phyloP scores from a whole-genome alignment of 2,113 vertebrate genomes.

The Gnathochromis pfefferi region DNA sequence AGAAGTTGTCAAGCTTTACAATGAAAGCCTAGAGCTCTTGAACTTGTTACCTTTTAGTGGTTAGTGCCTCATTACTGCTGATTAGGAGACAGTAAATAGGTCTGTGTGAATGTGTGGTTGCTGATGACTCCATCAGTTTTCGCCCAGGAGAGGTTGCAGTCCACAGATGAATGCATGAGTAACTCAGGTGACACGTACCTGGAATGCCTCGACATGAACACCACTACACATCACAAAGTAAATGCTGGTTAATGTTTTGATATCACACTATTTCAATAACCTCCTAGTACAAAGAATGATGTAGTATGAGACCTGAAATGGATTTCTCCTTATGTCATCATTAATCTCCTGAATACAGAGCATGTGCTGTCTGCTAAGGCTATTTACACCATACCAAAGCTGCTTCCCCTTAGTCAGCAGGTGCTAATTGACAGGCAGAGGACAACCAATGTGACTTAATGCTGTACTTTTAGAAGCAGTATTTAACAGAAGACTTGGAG shows the following conservation, averaged over 20 bases:
- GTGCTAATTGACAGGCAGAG: constrained; percentile 21
- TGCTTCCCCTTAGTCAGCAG: constrained; percentile 24
- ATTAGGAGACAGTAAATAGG: not conserved
- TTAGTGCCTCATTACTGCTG: not conserved
- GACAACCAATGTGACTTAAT: constrained; percentile 30
- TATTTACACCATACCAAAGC: not conserved
- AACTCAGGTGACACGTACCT: constrained; percentile 58
- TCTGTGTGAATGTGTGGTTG: constrained; percentile 40
- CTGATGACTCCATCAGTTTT: constrained; percentile 84
- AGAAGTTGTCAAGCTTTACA: not conserved
- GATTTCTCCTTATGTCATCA: not conserved
- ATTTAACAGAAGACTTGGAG: not conserved
- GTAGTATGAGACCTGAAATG: not conserved
- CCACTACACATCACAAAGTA: constrained; percentile 80
- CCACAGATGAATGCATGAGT: constrained; percentile 73
- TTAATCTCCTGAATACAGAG: not conserved
- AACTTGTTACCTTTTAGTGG: not conserved
- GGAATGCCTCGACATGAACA: constrained; percentile 73
- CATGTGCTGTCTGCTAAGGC: not conserved
- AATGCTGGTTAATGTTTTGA: not conserved
- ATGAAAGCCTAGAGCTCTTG: not conserved
- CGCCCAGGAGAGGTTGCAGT: constrained; percentile 77
- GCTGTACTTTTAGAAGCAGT: not conserved
- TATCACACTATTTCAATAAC: not conserved
- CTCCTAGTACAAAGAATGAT: not conserved